Evolutionary conservation across 2,113 vertebrate species (phyloP).

Genomic region (Periophthalmodon schlosseri): DNA sequence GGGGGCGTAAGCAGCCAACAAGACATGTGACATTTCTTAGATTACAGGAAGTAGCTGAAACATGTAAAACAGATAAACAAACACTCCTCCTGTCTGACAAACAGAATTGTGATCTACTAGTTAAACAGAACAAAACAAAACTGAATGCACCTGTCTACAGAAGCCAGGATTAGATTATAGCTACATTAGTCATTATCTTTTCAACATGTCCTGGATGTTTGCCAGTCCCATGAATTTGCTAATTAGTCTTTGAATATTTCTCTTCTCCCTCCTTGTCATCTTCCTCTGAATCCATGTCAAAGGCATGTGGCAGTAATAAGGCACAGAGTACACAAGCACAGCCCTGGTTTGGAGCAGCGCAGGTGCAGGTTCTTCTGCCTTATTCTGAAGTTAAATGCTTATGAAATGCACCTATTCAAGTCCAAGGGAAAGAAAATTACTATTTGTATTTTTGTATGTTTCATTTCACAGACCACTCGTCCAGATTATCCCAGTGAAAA

Average conservation of each 20-base stretch:
- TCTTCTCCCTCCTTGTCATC: slow-evolving; percentile 5
- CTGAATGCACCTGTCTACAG: not conserved
- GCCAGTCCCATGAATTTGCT: slow-evolving; percentile 15
- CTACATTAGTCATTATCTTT: slow-evolving; percentile 14
- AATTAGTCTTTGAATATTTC: slow-evolving; percentile 17
- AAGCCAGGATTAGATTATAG: not conserved
- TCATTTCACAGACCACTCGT: slow-evolving; percentile 4
- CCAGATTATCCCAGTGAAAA: not conserved
- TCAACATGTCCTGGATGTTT: slow-evolving; percentile 12
- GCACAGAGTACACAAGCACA: not conserved
- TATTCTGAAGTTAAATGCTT: slow-evolving; percentile 19
- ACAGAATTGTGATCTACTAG: no score
- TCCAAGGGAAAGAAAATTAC: slow-evolving; percentile 5
- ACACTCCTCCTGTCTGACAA: no score
- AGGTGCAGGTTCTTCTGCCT: slow-evolving; percentile 9
- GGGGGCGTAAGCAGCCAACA: no score
- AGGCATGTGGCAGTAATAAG: slow-evolving; percentile 13
- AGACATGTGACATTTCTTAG: no score
- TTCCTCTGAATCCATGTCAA: slow-evolving; percentile 20
- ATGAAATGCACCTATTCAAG: slow-evolving; percentile 9
- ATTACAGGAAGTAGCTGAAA: no score
- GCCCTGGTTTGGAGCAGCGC: slow-evolving; percentile 10
- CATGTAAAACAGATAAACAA: no score
- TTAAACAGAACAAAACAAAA: no score
- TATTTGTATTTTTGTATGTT: slow-evolving; percentile 3